Evolutionary conservation across 2,113 vertebrate species (phyloP), one percentile per base, ranked within the genome.

Genomic region (Chloebia gouldiae): DNA sequence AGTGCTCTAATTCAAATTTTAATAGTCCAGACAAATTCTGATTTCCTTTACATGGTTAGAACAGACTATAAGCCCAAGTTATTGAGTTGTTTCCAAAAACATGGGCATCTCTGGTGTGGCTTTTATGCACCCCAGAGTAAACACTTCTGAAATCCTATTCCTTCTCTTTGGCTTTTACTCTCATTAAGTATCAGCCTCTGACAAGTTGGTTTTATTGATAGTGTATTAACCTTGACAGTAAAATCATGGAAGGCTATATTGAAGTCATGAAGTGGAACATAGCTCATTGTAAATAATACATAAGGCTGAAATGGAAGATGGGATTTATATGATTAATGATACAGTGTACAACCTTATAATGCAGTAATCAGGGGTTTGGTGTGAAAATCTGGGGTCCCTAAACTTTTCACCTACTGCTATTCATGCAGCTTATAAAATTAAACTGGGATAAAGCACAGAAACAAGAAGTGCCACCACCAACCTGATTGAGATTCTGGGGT

Each of bases 401-500:
- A 96, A 94, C 91, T 95, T 90, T 69, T 50, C 88, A 73, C 72
- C 82, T 70, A 28, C 49, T 3, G 61, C 39, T 87, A n/a, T 33
- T 39, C 61, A 13, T 4, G 25, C 10, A 56, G 88, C 27, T 92
- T 77, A 88, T 19, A 57, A 81, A 90, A 93, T 84, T 33, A 93
- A 95, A 77, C 80, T 71, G 17, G 24, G 78, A 81, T 54, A 79
- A 94, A 81, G 25, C 71, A 64, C 66, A 77, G 39, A 84, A 92
- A 88, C 1, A 7, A 69, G 50, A 17, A 86, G 6, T 21, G 70
- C 53, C 31, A 45, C 31, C 65, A 90, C 95, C 59, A 92, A 99
- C 99, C 98, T 98, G 96, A 99, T 96, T 31, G 98, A 93, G 65
- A 99, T 98, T 59, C 99, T 98, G 31, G 98, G 98, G 94, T 99